These are phyloP conservation scores for Muschampia plurimacula DNA, from an alignment of 2,888 invertebrate species.

Conservation along the genomic window DNA sequence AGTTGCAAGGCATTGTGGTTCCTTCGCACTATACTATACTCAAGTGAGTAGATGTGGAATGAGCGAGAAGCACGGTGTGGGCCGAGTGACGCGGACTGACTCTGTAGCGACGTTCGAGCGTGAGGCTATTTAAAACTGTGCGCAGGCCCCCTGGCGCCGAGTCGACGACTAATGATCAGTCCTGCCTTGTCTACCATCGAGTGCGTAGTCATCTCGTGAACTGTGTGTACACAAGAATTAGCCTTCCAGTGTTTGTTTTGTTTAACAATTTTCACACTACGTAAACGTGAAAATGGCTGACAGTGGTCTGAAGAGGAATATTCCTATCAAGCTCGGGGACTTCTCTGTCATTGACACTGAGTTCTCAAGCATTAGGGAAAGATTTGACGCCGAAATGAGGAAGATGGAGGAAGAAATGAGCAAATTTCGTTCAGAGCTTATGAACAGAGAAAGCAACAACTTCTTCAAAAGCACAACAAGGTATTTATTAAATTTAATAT, in stretches of 20 bases:
- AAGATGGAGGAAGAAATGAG: constrained; percentile 99
- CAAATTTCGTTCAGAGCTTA: constrained; percentile 95
- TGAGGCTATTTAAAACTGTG: constrained; percentile 86
- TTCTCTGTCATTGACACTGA: constrained; percentile 98
- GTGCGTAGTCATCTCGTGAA: constrained; percentile 74
- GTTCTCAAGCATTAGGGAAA: constrained; percentile 97
- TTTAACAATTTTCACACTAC: constrained; percentile 65
- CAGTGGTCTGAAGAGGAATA: constrained; percentile 93
- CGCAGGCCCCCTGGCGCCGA: constrained; percentile 84
- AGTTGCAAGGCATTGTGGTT: constrained; percentile 39
- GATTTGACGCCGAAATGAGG: constrained; percentile 98
- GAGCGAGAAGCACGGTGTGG: constrained; percentile 84
- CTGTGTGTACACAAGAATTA: constrained; percentile 79
- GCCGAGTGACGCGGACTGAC: constrained; percentile 73
- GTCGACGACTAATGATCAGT: constrained; percentile 84
- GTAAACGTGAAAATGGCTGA: constrained; percentile 89
- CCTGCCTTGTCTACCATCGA: constrained; percentile 78
- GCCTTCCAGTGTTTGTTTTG: constrained; percentile 81
- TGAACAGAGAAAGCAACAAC: constrained; percentile 96
- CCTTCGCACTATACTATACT: constrained; percentile 47
- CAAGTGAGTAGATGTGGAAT: constrained; percentile 68
- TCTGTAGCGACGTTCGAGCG: constrained; percentile 71
- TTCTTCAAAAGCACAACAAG: constrained; percentile 96
- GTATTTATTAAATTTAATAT: constrained; percentile 81
- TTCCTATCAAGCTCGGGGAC: constrained; percentile 97